Conservation (phyloP, 2,113 vertebrate species). For the Pogonocichla stellata region DNA sequence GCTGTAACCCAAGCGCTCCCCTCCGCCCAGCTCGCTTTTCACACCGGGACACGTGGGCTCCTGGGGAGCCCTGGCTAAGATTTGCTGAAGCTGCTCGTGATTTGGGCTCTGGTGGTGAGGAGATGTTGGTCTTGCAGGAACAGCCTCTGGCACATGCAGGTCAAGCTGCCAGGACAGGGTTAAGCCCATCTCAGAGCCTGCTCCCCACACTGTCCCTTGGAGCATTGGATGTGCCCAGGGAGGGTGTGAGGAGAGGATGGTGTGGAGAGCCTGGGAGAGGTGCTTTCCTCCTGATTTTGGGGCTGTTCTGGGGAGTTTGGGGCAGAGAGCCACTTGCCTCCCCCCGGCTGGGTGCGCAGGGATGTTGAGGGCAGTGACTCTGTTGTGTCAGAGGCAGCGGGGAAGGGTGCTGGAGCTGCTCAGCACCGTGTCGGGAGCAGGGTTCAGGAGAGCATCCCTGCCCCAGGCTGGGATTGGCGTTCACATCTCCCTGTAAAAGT, state of each 20-base stretch:
- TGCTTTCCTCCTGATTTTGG: not conserved
- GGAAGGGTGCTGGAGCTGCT: too few species aligned
- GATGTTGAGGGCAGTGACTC: not conserved
- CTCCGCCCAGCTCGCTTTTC: not conserved
- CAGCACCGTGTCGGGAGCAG: too few species aligned
- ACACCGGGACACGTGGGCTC: not conserved
- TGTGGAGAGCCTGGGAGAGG: accelerated
- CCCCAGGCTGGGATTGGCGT: too few species aligned
- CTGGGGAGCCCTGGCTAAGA: not conserved
- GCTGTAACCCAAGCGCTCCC: not conserved
- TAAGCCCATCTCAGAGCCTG: not conserved
- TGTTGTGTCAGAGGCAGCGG: too few species aligned
- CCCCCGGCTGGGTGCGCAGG: accelerated
- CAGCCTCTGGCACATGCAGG: not conserved
- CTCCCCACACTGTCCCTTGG: not conserved
- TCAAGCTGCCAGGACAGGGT: not conserved
- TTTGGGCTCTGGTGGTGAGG: not conserved
- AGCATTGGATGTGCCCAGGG: not conserved
- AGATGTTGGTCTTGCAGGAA: not conserved
- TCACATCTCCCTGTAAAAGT: too few species aligned
- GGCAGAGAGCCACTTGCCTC: not conserved
- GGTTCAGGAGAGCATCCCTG: too few species aligned
- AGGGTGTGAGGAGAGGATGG: not conserved
- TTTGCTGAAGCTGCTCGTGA: not conserved
- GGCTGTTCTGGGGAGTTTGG: not conserved